Base-by-base conservation (phyloP, 2,797 vertebrate species). In the Lagocephalus sceleratus region DNA sequence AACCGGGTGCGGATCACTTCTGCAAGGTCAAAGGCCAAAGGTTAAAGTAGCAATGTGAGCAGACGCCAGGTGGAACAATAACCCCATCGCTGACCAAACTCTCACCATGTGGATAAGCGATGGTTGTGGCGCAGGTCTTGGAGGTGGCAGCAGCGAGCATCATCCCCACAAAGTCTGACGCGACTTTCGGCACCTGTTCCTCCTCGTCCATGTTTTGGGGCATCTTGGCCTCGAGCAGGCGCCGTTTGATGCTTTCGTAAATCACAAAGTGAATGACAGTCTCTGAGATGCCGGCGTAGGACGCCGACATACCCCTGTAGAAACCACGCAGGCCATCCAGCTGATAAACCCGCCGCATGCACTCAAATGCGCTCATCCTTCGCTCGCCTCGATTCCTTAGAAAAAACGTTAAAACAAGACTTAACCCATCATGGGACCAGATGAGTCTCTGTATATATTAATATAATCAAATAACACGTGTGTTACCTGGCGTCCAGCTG, bases 211-310 rank as follows among this genome's bases (percentile, higher is more conserved):
- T 90, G 52, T 91, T 86, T 72, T 92, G 90, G 21, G 91, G 76
- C 60, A 90, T 87, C 82, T 97, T 98, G 75, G 87, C 86, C 81
- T 94, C 94, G 75, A 94, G 60, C 12, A 99, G 86, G 71, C 88
- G 94, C 51, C 94, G 93, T 68, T 99, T 99, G 92, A 99, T 97
- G 89, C 91, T 96, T 85, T 99, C 97, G 85, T 99, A 99, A 88
- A 98, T 98, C 89, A 98, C 95, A 85, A 99, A 99, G 81, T 99
- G 96, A 86, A 99, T 94, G 74, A 99, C 96, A 83, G 97, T 99
- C 91, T 99, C 97, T 63, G 96, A 98, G 87, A 99, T 98, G 71
- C 97, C 97, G 5, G 96, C 97, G 0, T 99, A 99, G 8, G 96
- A 98, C 0, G 97, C 97, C 0, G 97, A 97, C 97, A 99, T 99